Evolutionary conservation across 2,888 invertebrate genomes (phyloP).

Genomic region (Nephrotoma flavescens): DNA sequence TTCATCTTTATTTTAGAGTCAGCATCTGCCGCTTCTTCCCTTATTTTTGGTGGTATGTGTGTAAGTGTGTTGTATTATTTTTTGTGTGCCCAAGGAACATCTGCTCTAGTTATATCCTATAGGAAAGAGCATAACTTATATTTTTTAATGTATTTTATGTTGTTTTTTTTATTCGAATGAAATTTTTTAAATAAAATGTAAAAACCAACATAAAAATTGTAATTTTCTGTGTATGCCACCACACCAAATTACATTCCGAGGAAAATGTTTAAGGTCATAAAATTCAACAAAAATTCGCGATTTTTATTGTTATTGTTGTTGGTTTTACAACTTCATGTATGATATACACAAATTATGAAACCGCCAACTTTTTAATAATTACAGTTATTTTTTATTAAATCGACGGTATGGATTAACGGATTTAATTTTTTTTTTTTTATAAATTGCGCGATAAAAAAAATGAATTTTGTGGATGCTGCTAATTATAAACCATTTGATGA

Average conservation of each 20-base stretch:
- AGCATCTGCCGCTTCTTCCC: neutral
- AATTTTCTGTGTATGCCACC: neutral
- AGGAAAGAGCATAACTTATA: neutral
- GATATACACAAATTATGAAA: neutral
- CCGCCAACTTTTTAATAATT: neutral
- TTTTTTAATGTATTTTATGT: neutral
- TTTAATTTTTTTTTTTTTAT: neutral
- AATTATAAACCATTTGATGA: neutral
- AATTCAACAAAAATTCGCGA: neutral
- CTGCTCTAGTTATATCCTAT: neutral
- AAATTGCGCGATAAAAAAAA: neutral
- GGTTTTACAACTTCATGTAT: neutral
- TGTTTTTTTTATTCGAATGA: neutral
- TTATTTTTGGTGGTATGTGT: neutral
- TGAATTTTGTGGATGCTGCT: neutral
- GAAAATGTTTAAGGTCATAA: neutral
- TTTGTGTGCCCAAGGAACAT: neutral
- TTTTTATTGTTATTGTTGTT: neutral
- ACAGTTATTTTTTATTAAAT: neutral
- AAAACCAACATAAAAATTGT: neutral
- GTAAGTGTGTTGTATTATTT: neutral
- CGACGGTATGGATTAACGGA: neutral
- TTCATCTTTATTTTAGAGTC: neutral
- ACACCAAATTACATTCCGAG: neutral
- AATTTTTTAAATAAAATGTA: neutral